phyloP scores from a whole-genome alignment of 2,113 vertebrate genomes.

The Syngnathus typhle region DNA sequence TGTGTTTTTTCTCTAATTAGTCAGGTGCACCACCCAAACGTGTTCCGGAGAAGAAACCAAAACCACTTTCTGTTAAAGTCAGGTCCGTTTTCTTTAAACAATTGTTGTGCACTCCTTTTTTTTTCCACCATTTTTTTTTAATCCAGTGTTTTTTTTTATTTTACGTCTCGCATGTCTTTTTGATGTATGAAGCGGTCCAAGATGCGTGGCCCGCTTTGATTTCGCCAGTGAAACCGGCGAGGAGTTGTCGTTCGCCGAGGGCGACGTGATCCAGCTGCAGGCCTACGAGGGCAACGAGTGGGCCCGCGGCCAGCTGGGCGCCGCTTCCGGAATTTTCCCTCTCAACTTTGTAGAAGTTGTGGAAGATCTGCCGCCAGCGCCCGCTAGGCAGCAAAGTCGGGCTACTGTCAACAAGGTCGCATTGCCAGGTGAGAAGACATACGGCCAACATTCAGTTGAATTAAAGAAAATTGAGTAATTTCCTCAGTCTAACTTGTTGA shows the following conservation, averaged over 20 bases:
- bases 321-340: slow-evolving; percentile 79
- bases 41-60: slow-evolving; percentile 59
- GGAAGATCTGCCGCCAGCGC: slow-evolving; percentile 75
- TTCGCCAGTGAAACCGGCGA: slow-evolving; percentile 84
- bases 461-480: not conserved
- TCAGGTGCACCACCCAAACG: slow-evolving; percentile 66
- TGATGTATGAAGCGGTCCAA: slow-evolving; percentile 71
- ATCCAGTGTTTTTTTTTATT: no score
- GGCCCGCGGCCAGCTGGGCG: slow-evolving; percentile 79
- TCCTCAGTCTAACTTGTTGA: no score
- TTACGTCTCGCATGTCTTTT: not conserved
- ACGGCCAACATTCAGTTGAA: not conserved
- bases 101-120: not conserved
- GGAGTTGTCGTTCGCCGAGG: slow-evolving; percentile 87
- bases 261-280: slow-evolving; percentile 82
- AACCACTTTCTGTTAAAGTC: slow-evolving; percentile 46
- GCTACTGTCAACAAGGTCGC: slow-evolving; percentile 24
- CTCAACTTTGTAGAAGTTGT: slow-evolving; percentile 87
- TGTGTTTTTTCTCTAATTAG: slow-evolving; percentile 44
- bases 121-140: no score
- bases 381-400: slow-evolving; percentile 24
- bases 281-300: slow-evolving; percentile 85
- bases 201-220: slow-evolving; percentile 85
- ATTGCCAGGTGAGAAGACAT: slow-evolving; percentile 55
- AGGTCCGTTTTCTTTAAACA: slow-evolving; percentile 62